Evolutionary conservation across 2,888 invertebrate species (phyloP).

Genomic region (Andrena hattorfiana): DNA sequence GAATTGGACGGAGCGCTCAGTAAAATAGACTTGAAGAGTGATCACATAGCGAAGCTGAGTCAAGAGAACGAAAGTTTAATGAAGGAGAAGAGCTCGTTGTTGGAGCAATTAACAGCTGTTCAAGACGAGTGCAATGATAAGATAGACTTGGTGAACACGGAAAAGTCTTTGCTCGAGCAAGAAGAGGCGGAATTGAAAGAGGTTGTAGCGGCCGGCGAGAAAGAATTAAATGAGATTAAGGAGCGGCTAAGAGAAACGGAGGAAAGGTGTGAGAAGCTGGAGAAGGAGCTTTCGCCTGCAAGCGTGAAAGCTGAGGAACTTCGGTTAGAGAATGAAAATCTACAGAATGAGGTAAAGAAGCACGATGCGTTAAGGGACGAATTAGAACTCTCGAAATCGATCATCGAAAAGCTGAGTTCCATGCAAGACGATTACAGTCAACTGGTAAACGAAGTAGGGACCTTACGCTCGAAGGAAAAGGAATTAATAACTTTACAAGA

Average conservation of each 20-base stretch:
- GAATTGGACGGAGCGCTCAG: slow-evolving; percentile 85
- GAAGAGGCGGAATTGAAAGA: slow-evolving; percentile 76
- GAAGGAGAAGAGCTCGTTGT: slow-evolving; percentile 76
- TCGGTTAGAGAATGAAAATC: slow-evolving; percentile 59
- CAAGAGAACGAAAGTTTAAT: slow-evolving; percentile 74
- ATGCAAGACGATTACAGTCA: slow-evolving; percentile 31
- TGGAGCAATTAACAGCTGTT: slow-evolving; percentile 78
- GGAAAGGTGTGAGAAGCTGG: slow-evolving; percentile 63
- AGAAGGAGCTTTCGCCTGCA: slow-evolving; percentile 33
- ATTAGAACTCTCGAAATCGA: slow-evolving; percentile 6
- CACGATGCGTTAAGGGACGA: slow-evolving; percentile 38
- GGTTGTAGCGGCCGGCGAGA: slow-evolving; percentile 55
- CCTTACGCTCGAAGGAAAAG: slow-evolving; percentile 47
- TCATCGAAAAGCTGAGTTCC: slow-evolving; percentile 31
- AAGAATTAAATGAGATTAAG: slow-evolving; percentile 80
- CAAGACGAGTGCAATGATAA: slow-evolving; percentile 80
- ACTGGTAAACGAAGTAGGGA: slow-evolving; percentile 45
- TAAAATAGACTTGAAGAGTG: slow-evolving; percentile 64
- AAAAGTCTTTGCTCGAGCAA: slow-evolving; percentile 78
- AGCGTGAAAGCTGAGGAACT: slow-evolving; percentile 44
- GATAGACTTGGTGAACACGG: slow-evolving; percentile 80
- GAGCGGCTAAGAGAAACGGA: slow-evolving; percentile 76
- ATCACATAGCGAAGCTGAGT: slow-evolving; percentile 62
- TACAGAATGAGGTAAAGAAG: slow-evolving; percentile 50
- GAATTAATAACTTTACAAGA: slow-evolving; percentile 42